These are phyloP conservation scores for Pachyramphus minor DNA, from an alignment of 2,113 vertebrate species.

Conservation along the genomic window DNA sequence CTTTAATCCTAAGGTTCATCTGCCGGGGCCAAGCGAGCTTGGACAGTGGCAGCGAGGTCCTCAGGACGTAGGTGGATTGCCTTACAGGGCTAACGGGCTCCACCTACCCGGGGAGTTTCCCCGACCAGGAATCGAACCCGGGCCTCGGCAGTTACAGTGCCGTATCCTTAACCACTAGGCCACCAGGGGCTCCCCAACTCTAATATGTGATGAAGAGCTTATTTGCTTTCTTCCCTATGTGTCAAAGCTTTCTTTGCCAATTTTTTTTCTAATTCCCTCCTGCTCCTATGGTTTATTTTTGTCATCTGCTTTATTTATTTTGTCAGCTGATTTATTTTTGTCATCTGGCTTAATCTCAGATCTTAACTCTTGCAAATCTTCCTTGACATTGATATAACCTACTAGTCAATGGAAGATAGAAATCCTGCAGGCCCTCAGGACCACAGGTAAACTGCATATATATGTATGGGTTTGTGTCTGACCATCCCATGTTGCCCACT, in stretches of 20 bases:
- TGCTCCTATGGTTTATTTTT: background rate
- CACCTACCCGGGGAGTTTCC: too few species aligned
- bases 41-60: too few species aligned
- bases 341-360: background rate
- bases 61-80: too few species aligned
- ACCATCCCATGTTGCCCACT: background rate
- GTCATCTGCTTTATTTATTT: too few species aligned
- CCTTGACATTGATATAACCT: background rate
- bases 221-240: background rate
- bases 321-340: background rate
- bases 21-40: too few species aligned
- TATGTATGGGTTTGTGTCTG: background rate
- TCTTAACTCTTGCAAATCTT: background rate
- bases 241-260: background rate
- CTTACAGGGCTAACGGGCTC: too few species aligned
- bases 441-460: background rate
- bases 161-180: too few species aligned
- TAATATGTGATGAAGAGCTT: background rate
- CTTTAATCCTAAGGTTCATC: too few species aligned
- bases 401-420: background rate
- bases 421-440: background rate
- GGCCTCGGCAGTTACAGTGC: too few species aligned
- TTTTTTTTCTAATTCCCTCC: background rate
- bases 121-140: too few species aligned
- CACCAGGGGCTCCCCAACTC: too few species aligned